Percentiles rank a stretch among this genome's conserved stretches.
Conservation (phyloP, 2,888 invertebrate species). For the Blastobasis adustella region DNA sequence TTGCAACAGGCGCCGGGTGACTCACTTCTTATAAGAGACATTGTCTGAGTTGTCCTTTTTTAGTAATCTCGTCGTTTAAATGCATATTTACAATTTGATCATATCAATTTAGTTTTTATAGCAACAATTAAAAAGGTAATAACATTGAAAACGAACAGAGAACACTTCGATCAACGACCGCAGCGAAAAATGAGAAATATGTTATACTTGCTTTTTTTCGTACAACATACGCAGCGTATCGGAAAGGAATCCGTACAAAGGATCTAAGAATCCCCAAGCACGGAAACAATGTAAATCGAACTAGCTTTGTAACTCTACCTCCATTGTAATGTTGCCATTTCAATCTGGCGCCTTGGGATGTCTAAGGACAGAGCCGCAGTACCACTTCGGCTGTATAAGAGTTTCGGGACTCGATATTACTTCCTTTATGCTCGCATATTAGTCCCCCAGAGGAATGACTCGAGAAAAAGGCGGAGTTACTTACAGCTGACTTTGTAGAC, state of each 20-base stretch:
- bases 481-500: too few relatives aligned
- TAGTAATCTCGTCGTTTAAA: too few relatives aligned
- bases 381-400: too few relatives aligned
- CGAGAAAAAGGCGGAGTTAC: too few relatives aligned
- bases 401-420: too few relatives aligned
- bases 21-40: too few relatives aligned
- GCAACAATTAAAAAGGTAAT: background rate
- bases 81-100: too few relatives aligned
- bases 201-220: background rate
- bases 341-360: conserved; percentile 16
- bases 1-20: too few relatives aligned
- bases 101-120: too few relatives aligned
- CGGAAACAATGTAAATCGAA: conserved; percentile 18
- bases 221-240: background rate
- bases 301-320: conserved; percentile 3
- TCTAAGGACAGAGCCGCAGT: background rate
- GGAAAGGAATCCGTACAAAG: conserved; percentile 4
- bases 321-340: conserved; percentile 14
- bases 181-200: background rate
- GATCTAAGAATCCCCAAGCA: conserved; percentile 13
- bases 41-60: too few relatives aligned
- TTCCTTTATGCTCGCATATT: too few relatives aligned
- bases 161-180: background rate
- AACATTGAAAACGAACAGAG: background rate
- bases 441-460: too few relatives aligned